Evolutionary conservation across 2,797 vertebrate species (phyloP).

Genomic region (Chrosomus eos): DNA sequence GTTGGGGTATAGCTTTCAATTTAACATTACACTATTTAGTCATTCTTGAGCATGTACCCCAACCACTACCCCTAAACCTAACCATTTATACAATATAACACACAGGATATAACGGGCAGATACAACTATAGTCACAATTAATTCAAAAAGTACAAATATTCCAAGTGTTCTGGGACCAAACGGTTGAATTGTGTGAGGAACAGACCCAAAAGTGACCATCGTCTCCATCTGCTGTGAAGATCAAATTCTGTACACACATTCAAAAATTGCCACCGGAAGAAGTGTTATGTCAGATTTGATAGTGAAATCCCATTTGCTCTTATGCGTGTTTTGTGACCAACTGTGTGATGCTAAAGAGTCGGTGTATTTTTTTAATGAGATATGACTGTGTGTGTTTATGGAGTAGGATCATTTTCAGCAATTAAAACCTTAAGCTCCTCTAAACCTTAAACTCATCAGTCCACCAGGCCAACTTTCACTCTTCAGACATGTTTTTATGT

Average conservation of each 20-base stretch:
- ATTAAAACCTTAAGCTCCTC: too few relatives aligned
- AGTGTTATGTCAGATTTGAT: not conserved
- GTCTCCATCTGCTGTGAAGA: not conserved
- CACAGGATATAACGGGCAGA: not conserved
- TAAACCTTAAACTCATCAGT: too few relatives aligned
- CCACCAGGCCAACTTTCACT: too few relatives aligned
- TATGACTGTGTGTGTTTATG: too few relatives aligned
- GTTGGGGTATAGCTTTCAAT: too few relatives aligned
- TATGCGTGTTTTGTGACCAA: too few relatives aligned
- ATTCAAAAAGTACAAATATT: not conserved
- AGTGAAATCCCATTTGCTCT: not conserved
- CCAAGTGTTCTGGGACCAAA: not conserved
- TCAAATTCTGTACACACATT: not conserved
- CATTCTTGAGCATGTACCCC: too few relatives aligned
- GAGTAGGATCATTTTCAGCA: too few relatives aligned
- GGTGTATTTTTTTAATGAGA: not conserved
- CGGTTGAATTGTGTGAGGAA: not conserved
- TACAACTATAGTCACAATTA: not conserved
- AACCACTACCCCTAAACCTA: not conserved
- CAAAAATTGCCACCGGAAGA: not conserved
- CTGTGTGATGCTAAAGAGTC: not conserved
- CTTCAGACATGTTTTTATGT: too few relatives aligned
- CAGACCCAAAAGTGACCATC: not conserved
- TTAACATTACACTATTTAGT: too few relatives aligned
- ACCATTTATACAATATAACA: not conserved